Evolutionary conservation across 1,140 invertebrate genomes (phyloP).

Genomic region (Oncopeltus fasciatus): DNA sequence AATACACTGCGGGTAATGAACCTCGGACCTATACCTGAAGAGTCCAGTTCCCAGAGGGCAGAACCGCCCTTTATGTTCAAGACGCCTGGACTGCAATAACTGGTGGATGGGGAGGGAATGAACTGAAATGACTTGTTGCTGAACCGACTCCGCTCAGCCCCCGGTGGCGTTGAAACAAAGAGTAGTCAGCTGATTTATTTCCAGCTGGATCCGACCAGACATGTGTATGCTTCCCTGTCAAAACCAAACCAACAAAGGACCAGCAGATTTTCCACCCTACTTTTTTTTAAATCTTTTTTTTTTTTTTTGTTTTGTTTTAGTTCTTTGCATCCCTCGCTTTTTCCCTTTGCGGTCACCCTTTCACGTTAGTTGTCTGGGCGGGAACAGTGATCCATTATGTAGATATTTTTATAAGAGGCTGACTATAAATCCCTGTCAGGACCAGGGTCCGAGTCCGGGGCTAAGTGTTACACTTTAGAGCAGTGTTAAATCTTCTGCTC

Average conservation of each 20-base stretch:
- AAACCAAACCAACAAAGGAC: neutral
- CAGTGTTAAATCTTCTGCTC: neutral
- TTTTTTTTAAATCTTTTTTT: neutral
- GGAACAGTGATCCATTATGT: neutral
- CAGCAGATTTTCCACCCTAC: neutral
- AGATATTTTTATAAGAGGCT: neutral
- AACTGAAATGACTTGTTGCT: no score
- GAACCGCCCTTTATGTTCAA: no score
- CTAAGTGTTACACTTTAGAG: neutral
- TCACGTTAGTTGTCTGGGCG: neutral
- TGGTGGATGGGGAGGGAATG: no score
- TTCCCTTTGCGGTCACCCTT: neutral
- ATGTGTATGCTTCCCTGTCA: neutral
- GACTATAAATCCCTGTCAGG: neutral
- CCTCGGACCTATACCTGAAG: no score
- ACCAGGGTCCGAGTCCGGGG: neutral
- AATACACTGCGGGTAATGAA: no score
- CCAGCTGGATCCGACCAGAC: neutral
- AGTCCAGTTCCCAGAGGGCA: no score
- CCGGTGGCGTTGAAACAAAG: no score
- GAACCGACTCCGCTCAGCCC: no score
- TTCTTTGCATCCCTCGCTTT: neutral
- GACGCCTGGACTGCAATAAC: no score
- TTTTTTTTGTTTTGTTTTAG: neutral
- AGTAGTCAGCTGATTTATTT: no score